phyloP scores from a whole-genome alignment of 2,797 vertebrate genomes.

The Loris lydekkerianus region DNA sequence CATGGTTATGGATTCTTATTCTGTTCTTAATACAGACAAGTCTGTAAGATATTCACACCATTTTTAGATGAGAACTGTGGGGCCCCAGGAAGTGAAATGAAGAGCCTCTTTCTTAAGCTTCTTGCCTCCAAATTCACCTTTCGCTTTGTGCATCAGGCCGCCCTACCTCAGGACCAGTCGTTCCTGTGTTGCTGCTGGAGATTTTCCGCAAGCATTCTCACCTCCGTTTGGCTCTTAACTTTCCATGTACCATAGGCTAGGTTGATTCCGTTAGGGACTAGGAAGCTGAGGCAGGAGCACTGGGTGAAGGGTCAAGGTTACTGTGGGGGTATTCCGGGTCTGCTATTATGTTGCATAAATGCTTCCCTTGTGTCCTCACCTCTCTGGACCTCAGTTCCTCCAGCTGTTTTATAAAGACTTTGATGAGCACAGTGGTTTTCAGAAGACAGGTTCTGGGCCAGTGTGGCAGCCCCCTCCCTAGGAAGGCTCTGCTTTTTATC shows the following conservation, averaged over 20 bases:
- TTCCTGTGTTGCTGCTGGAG: neutral
- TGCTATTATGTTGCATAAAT: neutral
- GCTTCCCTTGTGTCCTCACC: neutral
- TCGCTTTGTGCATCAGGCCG: neutral
- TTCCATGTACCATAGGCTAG: neutral
- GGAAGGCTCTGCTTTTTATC: constrained; percentile 4
- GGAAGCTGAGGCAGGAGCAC: neutral
- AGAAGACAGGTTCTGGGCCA: neutral
- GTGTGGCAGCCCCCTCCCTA: neutral
- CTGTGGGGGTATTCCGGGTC: neutral
- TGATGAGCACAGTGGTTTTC: neutral
- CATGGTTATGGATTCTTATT: neutral
- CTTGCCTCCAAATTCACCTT: neutral
- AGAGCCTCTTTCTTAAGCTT: neutral
- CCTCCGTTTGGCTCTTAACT: neutral
- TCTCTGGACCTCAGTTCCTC: neutral
- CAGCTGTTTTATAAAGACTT: neutral
- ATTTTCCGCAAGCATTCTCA: neutral
- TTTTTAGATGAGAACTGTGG: neutral
- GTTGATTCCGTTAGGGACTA: neutral
- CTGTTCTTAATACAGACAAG: neutral
- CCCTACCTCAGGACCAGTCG: neutral
- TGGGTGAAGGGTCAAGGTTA: neutral
- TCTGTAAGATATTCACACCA: neutral
- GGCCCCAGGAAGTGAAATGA: neutral